phyloP scores from a whole-genome alignment of 2,797 vertebrate genomes.

The Poecilia wingei region DNA sequence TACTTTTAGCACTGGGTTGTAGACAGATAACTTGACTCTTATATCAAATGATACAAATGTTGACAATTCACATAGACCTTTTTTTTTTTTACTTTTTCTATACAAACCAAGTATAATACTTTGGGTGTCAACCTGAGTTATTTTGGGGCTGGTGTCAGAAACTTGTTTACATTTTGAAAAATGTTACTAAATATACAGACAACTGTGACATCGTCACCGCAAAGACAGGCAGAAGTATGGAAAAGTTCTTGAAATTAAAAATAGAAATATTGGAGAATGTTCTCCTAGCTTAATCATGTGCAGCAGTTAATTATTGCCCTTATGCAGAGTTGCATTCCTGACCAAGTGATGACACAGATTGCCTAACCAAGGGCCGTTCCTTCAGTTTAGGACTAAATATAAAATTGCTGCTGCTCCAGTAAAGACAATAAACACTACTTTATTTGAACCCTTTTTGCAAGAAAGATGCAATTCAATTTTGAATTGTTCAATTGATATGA shows the following conservation, averaged over 20 bases:
- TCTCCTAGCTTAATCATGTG: neutral
- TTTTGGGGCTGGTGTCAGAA: conserved; percentile 5
- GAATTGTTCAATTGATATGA: neutral
- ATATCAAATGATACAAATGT: conserved; percentile 6
- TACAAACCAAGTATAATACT: conserved; percentile 2
- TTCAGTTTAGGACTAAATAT: neutral
- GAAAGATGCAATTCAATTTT: neutral
- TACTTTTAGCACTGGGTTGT: conserved; percentile 3
- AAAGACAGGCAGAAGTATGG: neutral
- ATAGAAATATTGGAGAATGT: neutral
- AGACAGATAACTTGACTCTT: conserved; percentile 1
- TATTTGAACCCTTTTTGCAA: neutral
- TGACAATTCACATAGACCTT: neutral
- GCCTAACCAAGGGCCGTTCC: neutral
- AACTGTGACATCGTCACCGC: neutral
- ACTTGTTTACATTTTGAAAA: neutral
- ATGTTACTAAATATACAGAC: neutral
- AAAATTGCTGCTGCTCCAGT: neutral
- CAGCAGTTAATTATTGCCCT: neutral
- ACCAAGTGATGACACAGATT: neutral
- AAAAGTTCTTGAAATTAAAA: neutral
- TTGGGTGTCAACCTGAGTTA: neutral
- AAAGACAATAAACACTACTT: neutral
- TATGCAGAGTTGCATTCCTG: neutral
- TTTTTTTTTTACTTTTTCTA: conserved; percentile 8